phyloP scores from a whole-genome alignment of 2,113 vertebrate genomes.

The Noctilio leporinus region DNA sequence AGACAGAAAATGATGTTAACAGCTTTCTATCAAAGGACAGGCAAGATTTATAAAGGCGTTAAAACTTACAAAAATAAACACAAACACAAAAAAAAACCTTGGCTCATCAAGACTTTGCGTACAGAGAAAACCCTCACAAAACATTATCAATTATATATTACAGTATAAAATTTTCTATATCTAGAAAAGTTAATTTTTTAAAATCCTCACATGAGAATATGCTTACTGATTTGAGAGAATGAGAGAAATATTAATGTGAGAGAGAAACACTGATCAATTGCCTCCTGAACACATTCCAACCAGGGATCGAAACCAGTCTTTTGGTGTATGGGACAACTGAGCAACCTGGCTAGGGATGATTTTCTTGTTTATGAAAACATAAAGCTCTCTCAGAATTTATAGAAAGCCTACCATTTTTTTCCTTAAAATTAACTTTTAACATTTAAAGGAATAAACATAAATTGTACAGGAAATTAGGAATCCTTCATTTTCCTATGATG shows the following conservation, averaged over 20 bases:
- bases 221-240: too few relatives aligned
- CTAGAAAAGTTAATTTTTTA: not conserved
- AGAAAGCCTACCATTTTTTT: not conserved
- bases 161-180: not conserved
- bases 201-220: too few relatives aligned
- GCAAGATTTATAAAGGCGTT: constrained; percentile 4
- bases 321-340: too few relatives aligned
- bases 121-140: not conserved
- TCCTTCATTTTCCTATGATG: not conserved
- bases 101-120: not conserved
- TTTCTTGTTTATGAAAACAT: constrained; percentile 26
- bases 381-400: not conserved
- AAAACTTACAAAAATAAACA: not conserved
- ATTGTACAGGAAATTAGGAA: not conserved
- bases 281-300: too few relatives aligned
- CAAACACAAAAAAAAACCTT: not conserved
- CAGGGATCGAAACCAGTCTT: too few relatives aligned
- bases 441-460: not conserved
- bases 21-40: constrained; percentile 6
- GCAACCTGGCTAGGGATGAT: not conserved
- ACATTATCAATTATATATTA: not conserved
- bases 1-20: not conserved
- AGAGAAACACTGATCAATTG: too few relatives aligned
- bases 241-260: too few relatives aligned
- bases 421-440: constrained; percentile 20